phyloP scores from a whole-genome alignment of 2,113 vertebrate genomes.

The Forbesichthys agassizii region DNA sequence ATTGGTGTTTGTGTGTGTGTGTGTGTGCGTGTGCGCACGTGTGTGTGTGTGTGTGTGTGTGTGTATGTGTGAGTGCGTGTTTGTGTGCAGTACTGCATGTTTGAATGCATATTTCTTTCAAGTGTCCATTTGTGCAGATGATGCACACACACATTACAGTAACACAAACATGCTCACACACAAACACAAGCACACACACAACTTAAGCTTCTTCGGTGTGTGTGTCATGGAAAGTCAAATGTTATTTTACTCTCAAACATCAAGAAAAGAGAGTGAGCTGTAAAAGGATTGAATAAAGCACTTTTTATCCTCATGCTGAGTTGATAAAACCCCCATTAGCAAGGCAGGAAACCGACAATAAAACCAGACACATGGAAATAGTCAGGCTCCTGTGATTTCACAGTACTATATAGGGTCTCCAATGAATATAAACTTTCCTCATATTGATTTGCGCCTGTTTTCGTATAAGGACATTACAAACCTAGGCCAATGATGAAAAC shows the following conservation, averaged over 20 bases:
- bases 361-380: conserved; percentile 73
- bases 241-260: conserved; percentile 57
- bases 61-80: conserved; percentile 11
- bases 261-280: conserved; percentile 18
- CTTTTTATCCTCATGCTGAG: conserved; percentile 61
- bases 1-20: conserved; percentile 26
- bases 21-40: neutral
- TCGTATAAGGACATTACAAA: conserved; percentile 4
- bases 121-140: neutral
- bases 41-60: conserved; percentile 1
- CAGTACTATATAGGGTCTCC: conserved; percentile 57
- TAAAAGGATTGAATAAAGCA: neutral
- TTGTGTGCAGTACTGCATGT: conserved; percentile 30
- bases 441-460: conserved; percentile 16
- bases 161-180: neutral
- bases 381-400: conserved; percentile 69
- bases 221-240: conserved; percentile 23
- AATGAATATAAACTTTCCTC: conserved; percentile 60
- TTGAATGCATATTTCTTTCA: conserved; percentile 18
- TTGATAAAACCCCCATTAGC: conserved; percentile 74
- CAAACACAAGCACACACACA: neutral
- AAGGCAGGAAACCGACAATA: conserved; percentile 67
- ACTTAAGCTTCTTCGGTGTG: too few relatives aligned
- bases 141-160: neutral
- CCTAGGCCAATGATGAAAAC: conserved; percentile 63